These are phyloP conservation scores for Thamnaconus septentrionalis DNA, from an alignment of 2,113 vertebrate genomes.

Conservation along the genomic window DNA sequence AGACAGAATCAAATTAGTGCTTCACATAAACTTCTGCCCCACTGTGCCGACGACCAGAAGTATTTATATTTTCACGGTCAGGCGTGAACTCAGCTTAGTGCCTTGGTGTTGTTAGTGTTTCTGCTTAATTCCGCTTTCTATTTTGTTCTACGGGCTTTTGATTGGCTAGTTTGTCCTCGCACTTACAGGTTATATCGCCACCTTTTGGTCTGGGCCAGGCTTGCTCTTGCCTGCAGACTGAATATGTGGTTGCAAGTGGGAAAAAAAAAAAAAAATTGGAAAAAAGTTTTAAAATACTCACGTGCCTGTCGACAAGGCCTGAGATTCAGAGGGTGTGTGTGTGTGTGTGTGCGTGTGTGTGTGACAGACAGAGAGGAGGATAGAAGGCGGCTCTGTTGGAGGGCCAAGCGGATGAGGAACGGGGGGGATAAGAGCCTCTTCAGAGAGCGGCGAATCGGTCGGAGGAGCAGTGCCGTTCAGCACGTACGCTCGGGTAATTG, in stretches of 20 bases:
- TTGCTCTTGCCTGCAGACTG: too few relatives aligned
- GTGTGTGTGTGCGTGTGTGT: neutral
- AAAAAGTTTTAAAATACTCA: neutral
- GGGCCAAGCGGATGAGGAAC: constrained; percentile 47
- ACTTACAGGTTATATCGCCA: too few relatives aligned
- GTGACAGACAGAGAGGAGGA: constrained; percentile 30
- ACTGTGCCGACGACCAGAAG: too few relatives aligned
- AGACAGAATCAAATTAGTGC: too few relatives aligned
- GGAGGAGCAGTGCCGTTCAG: constrained; percentile 64
- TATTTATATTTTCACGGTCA: too few relatives aligned
- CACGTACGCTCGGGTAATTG: constrained; percentile 67
- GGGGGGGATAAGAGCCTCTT: constrained; percentile 63
- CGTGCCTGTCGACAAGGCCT: constrained; percentile 11
- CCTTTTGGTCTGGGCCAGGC: too few relatives aligned
- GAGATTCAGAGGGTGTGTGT: constrained; percentile 18
- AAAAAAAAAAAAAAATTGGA: constrained; percentile 12
- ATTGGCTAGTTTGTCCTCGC: too few relatives aligned
- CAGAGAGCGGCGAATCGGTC: constrained; percentile 66
- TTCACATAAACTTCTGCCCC: too few relatives aligned
- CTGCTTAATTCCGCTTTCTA: too few relatives aligned
- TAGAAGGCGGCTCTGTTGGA: constrained; percentile 34
- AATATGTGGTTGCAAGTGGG: constrained; percentile 15
- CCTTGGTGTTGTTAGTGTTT: too few relatives aligned
- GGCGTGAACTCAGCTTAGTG: too few relatives aligned
- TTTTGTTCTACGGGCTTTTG: too few relatives aligned